Conservation (phyloP, 2,113 vertebrate species). For the Camelus bactrianus region DNA sequence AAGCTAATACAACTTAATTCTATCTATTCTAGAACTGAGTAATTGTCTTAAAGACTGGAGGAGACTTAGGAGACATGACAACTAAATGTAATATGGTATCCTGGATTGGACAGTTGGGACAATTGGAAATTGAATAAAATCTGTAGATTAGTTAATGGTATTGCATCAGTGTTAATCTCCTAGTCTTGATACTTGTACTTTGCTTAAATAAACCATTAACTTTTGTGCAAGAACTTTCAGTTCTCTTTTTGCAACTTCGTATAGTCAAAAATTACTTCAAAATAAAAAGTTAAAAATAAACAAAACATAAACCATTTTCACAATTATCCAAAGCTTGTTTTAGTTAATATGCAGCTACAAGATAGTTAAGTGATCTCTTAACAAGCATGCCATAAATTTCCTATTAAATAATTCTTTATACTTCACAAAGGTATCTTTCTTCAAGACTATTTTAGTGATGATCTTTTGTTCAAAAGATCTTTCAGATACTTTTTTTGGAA, state of each 20-base stretch:
- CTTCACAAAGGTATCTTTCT: background rate
- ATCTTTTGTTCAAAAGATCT: background rate
- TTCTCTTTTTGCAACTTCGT: background rate
- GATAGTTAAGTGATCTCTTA: background rate
- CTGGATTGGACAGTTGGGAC: background rate
- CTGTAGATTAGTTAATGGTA: background rate
- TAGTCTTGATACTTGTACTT: background rate
- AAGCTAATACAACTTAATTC: background rate
- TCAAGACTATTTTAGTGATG: background rate
- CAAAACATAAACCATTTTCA: background rate
- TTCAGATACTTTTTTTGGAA: slow-evolving; percentile 27
- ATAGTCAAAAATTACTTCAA: background rate
- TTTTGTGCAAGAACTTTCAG: background rate
- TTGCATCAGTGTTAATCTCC: background rate
- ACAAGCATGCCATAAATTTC: background rate
- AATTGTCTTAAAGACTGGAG: background rate
- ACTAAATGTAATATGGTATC: background rate
- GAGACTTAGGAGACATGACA: background rate
- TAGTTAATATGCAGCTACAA: background rate
- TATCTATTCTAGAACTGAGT: background rate
- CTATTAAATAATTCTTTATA: background rate
- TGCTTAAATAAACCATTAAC: background rate
- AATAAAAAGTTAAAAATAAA: background rate
- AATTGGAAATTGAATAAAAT: background rate
- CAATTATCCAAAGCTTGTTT: background rate